phyloP scores from a whole-genome alignment of 1,140 invertebrate species.

The Euglossa dilemma region DNA sequence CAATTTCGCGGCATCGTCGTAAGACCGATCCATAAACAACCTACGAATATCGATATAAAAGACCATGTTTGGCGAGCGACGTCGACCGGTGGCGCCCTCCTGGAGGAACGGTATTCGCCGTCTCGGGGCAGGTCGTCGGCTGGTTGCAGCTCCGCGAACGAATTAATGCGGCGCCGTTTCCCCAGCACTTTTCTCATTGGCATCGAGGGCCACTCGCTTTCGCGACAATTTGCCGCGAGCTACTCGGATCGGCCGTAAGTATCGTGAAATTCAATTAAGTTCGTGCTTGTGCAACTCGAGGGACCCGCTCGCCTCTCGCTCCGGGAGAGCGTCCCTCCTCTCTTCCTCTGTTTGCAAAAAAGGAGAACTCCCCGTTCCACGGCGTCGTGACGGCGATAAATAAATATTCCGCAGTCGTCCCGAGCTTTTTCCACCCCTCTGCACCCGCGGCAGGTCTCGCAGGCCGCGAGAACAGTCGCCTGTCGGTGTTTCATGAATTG shows the following conservation, averaged over 20 bases:
- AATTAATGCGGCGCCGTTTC: slow-evolving; percentile 57
- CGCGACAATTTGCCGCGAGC: slow-evolving; percentile 63
- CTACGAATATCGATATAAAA: too few relatives aligned
- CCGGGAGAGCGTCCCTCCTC: too few relatives aligned
- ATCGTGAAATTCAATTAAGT: slow-evolving; percentile 66
- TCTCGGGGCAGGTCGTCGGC: not conserved
- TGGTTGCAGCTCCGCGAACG: slow-evolving; percentile 21
- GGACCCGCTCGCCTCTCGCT: too few relatives aligned
- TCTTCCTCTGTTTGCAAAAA: not conserved
- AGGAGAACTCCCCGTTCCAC: not conserved
- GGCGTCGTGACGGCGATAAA: slow-evolving; percentile 52
- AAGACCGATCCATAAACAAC: too few relatives aligned
- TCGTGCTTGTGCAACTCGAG: slow-evolving; percentile 41
- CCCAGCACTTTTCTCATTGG: slow-evolving; percentile 51
- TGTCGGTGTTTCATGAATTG: slow-evolving; percentile 70
- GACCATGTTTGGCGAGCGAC: not conserved
- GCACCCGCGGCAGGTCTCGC: slow-evolving; percentile 2
- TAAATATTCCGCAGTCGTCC: slow-evolving; percentile 58
- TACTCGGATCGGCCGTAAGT: slow-evolving; percentile 57
- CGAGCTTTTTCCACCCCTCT: not conserved
- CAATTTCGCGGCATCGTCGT: too few relatives aligned
- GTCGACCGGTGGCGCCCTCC: slow-evolving; percentile 9
- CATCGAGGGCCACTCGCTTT: slow-evolving; percentile 50
- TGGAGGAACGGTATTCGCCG: not conserved
- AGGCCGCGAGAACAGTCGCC: slow-evolving; percentile 30